Evolutionary conservation across 2,888 invertebrate genomes (phyloP), one percentile per base, ranked within the genome.

Genomic region (Anagyrus pseudococci): DNA sequence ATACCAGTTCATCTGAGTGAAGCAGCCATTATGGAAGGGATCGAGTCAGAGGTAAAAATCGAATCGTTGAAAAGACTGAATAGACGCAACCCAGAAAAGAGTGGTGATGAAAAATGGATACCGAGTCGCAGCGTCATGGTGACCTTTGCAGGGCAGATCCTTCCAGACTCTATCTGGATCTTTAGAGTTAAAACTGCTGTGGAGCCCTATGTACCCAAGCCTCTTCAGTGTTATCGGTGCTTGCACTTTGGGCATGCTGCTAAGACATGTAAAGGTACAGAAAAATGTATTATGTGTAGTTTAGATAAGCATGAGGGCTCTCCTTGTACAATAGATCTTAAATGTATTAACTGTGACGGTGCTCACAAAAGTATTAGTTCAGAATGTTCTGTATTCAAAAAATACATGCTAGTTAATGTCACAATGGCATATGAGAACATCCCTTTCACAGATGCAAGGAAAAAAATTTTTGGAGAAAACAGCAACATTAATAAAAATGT

Each of bases 181-280:
- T 29, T 29, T 29, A 29, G 10, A 4, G 29, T 29, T 29, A 29
- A 29, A 29, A 29, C 29, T 4, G 4, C 10, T 29, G 10, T 29
- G 10, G 41, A 41, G 41, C 41, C 41, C 3, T 41, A 41, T 15
- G n/a, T 41, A 10, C 6, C 7, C 4, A 41, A 41, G 15, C 41
- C 41, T 41, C 15, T 41, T 13, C 41, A 41, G n/a, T 41, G 41
- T 37, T 62, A 46, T 25, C 56, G 56, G 6, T 62, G 56, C 19
- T 57, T 57, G 7, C 29, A 33, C 4, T 62, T 57, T 40, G 62
- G 56, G 1, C 62, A 57, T 22, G 52, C 52, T 13, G 33, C 22
- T 22, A 52, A 17, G 6, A 50, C 43, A 6, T 52, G 59, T 17
- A 52, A 40, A 37, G 33, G 44, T n/a, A 59, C 29, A 8, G 29